Base-by-base conservation (phyloP, 2,113 vertebrate species). In the zebrafish (Danio rerio) region DNA sequence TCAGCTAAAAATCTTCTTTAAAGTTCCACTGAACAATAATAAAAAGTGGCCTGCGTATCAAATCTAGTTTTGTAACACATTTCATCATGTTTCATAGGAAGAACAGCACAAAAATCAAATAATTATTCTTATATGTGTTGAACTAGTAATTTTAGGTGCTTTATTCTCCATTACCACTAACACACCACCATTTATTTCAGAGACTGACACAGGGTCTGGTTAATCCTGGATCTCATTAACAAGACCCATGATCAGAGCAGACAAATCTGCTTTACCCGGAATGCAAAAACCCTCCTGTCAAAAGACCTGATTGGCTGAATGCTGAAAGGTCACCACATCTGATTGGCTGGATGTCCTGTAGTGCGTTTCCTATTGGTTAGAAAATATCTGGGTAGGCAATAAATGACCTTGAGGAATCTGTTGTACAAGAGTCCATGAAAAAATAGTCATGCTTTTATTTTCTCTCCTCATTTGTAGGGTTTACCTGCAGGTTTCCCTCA, bases 161-260 rank as follows among this genome's bases (percentile, higher is more conserved):
- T 43, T 52, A 1, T 9, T 69, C n/a, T 75, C 31, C 75, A 4
- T 18, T 12, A 50, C 9, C 52, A 7, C n/a, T 50, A 6, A 63
- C 45, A 21, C 12, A 52, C 47, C 21, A 55, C n/a, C 52, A 69
- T 31, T 2, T 86, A 18, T 52, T 65, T 62, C 18, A 50, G 21
- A 66, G 31, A 13, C 49, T 78, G n/a, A 7, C 56, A 9, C 76
- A 56, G 76, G 59, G n/a, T 5, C 66, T 81, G 15, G 43, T 77
- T 82, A 85, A 82, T 87, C 80, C 76, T 63, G 70, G 70, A 84
- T 87, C 84, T 83, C 20, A 85, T 83, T 78, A 87, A 78, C 76
- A 77, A 79, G 59, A 78, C 62, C 75, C 58, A n/a, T n/a, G n/a
- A n/a, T n/a, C n/a, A n/a, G n/a, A n/a, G n/a, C n/a, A 55, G 59